A percentile compares a stretch with the other conserved stretches of the same genome.
These are phyloP conservation scores for Plebejus melissa DNA, from an alignment of 2,888 invertebrate species.

Conservation along the genomic window DNA sequence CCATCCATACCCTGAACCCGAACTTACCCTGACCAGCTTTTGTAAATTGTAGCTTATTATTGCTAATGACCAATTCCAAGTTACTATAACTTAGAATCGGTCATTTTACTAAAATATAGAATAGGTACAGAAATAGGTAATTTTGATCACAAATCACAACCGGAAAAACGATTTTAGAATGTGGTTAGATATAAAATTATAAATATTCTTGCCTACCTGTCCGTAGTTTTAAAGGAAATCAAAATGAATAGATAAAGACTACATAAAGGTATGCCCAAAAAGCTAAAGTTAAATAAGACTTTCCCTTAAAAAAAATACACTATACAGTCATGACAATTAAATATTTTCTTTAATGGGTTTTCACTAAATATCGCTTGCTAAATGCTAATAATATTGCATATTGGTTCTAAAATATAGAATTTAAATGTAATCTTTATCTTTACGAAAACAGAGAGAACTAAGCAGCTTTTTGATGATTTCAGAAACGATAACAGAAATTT, in stretches of 20 bases:
- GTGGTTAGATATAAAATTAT: neutral
- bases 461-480: neutral
- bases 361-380: neutral
- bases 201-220: neutral
- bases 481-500: neutral
- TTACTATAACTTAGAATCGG: neutral
- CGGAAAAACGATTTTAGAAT: neutral
- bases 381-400: neutral
- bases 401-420: neutral
- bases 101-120: neutral
- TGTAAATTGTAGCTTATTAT: neutral
- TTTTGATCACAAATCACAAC: slow-evolving; percentile 16
- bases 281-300: too few relatives aligned
- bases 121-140: neutral
- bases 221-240: neutral
- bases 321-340: neutral
- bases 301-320: neutral
- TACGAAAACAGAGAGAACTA: too few relatives aligned
- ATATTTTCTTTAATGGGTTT: neutral
- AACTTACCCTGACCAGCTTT: too few relatives aligned
- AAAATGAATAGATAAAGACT: neutral
- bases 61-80: neutral
- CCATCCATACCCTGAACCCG: too few relatives aligned
- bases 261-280: neutral
- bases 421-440: neutral